Conservation (phyloP, 2,888 invertebrate species). For the Drosophila anomelani region DNA sequence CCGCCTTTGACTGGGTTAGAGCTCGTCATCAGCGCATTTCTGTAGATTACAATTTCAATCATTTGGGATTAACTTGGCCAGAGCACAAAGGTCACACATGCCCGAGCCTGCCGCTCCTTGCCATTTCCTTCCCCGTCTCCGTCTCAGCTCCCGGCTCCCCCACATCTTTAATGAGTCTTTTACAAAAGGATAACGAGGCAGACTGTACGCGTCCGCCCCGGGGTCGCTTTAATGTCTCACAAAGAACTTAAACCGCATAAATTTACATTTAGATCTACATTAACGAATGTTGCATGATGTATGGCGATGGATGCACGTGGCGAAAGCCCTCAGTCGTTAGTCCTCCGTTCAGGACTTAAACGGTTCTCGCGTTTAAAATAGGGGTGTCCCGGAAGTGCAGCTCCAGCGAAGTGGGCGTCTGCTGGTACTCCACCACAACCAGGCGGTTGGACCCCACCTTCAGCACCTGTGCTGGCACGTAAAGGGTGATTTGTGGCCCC, state of each 20-base stretch:
- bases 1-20: slow-evolving; percentile 50
- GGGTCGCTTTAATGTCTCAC: slow-evolving; percentile 61
- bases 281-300: slow-evolving; percentile 45
- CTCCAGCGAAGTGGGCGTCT: slow-evolving; percentile 79
- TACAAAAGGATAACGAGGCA: slow-evolving; percentile 50
- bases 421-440: slow-evolving; percentile 87
- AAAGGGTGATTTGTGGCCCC: slow-evolving; percentile 93
- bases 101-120: slow-evolving; percentile 7
- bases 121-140: background rate
- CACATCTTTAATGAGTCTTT: slow-evolving; percentile 64
- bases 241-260: slow-evolving; percentile 55
- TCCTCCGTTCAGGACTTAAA: slow-evolving; percentile 13
- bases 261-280: slow-evolving; percentile 55
- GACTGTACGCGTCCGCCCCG: slow-evolving; percentile 40
- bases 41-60: slow-evolving; percentile 68
- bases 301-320: slow-evolving; percentile 32
- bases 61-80: slow-evolving; percentile 76
- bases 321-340: slow-evolving; percentile 1
- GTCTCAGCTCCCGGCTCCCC: background rate
- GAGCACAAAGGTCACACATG: slow-evolving; percentile 68
- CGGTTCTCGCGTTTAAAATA: slow-evolving; percentile 76
- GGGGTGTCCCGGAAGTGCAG: slow-evolving; percentile 84
- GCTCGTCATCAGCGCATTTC: slow-evolving; percentile 54
- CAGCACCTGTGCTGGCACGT: slow-evolving; percentile 91
- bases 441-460: slow-evolving; percentile 86